Conservation (phyloP, 2,888 invertebrate genomes). For the Lamellibrachia satsuma region DNA sequence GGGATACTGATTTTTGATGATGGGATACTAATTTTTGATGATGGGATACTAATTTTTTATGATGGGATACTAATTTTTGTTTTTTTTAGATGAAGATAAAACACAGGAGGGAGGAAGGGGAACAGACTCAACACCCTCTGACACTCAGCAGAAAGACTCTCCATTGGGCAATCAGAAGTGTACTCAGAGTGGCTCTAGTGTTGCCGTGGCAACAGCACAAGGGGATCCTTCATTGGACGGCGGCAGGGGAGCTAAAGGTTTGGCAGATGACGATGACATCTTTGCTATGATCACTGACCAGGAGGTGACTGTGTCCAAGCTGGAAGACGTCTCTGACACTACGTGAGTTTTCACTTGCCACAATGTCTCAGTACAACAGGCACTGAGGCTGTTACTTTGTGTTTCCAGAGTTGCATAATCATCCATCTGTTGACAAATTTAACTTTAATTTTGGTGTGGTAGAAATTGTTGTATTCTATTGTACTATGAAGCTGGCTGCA, state of each 20-base stretch:
- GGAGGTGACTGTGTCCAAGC: slow-evolving; percentile 57
- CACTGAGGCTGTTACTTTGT: too few species aligned
- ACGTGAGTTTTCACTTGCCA: slow-evolving; percentile 29
- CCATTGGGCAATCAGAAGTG: slow-evolving; percentile 49
- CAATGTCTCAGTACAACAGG: neutral
- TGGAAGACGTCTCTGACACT: slow-evolving; percentile 37
- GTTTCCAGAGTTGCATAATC: too few species aligned
- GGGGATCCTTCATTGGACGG: neutral
- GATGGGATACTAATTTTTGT: neutral
- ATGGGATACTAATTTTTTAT: too few species aligned
- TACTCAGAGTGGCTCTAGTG: neutral
- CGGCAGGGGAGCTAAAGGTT: neutral
- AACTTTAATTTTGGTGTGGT: neutral
- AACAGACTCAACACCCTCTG: neutral
- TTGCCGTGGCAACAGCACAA: neutral
- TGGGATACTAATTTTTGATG: too few species aligned
- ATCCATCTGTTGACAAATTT: neutral
- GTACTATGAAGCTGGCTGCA: too few species aligned
- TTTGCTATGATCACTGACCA: slow-evolving; percentile 62
- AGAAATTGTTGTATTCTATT: too few species aligned
- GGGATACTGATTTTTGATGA: too few species aligned
- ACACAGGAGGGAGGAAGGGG: neutral
- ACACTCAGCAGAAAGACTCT: slow-evolving; percentile 43
- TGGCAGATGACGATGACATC: slow-evolving; percentile 42
- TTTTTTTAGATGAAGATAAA: neutral